Conservation (phyloP, 1,140 invertebrate species). For the Tyrophagus putrescentiae region DNA sequence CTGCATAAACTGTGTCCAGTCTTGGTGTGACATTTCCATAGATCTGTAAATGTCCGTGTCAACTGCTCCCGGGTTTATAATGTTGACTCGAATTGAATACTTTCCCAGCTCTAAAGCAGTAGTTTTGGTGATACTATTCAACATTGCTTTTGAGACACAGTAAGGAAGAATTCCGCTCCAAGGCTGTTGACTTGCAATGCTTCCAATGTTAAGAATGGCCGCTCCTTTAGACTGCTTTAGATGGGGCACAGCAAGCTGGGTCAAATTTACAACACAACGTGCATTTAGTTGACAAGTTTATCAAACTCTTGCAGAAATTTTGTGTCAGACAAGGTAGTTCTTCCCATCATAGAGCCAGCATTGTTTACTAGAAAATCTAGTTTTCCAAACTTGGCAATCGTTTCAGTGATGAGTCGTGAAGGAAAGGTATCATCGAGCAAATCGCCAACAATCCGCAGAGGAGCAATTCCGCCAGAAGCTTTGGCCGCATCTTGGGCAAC, state of each 20-base stretch:
- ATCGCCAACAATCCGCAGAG: slow-evolving; percentile 11
- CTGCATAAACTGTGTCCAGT: background rate
- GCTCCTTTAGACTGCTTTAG: slow-evolving; percentile 60
- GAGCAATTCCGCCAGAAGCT: background rate
- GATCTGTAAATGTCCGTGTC: no score
- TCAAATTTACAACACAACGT: slow-evolving; percentile 56
- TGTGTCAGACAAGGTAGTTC: background rate
- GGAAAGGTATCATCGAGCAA: background rate
- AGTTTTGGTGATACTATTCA: background rate
- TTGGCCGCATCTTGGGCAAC: background rate
- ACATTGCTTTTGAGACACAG: background rate
- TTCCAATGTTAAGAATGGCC: slow-evolving; percentile 77
- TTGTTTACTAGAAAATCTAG: slow-evolving; percentile 15
- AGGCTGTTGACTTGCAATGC: slow-evolving; percentile 71
- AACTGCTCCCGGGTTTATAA: background rate
- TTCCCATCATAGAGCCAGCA: background rate
- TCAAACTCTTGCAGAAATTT: slow-evolving; percentile 3
- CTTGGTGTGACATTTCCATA: background rate
- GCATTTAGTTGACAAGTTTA: slow-evolving; percentile 14
- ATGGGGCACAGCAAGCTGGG: slow-evolving; percentile 62
- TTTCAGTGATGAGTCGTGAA: background rate
- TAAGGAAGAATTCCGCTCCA: no score
- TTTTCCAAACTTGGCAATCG: background rate
- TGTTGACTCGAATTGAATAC: background rate
- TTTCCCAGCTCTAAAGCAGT: background rate